A percentile compares a stretch with the other conserved stretches of the same genome.
Evolutionary conservation across 2,797 vertebrate species (phyloP).

Genomic region (Discoglossus pictus): DNA sequence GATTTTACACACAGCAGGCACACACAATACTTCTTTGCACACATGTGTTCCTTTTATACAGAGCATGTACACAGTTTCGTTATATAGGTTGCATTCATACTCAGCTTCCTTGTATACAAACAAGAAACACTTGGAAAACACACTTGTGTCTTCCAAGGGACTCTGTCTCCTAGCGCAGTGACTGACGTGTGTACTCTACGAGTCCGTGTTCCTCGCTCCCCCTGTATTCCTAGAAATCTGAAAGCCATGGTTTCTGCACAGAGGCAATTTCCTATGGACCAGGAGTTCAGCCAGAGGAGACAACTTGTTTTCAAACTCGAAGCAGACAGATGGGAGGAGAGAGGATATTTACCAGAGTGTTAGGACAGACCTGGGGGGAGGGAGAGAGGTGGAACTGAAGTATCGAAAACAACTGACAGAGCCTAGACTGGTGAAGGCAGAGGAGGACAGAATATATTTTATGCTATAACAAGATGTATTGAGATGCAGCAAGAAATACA

Average conservation of each 20-base stretch:
- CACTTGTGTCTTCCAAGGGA: not conserved
- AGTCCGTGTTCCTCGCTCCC: too few species aligned
- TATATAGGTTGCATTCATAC: too few species aligned
- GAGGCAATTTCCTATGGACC: slow-evolving; percentile 25
- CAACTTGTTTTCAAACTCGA: slow-evolving; percentile 43
- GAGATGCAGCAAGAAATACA: too few species aligned
- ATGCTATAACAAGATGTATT: too few species aligned
- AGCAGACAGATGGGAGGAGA: slow-evolving; percentile 32
- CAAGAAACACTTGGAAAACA: too few species aligned
- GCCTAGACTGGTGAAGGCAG: not conserved
- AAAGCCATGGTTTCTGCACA: not conserved
- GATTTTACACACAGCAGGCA: too few species aligned
- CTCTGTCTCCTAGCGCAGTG: not conserved
- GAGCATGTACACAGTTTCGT: too few species aligned
- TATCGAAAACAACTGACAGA: slow-evolving; percentile 14
- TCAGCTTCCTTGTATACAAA: too few species aligned
- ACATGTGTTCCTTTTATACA: too few species aligned
- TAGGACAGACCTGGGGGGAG: slow-evolving; percentile 15
- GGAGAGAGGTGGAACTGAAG: not conserved
- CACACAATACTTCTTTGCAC: too few species aligned
- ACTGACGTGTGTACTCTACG: too few species aligned
- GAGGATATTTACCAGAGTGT: slow-evolving; percentile 12
- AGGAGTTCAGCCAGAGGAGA: slow-evolving; percentile 35
- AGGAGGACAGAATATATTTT: not conserved
- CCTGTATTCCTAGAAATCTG: too few species aligned